Percentiles rank a stretch among this genome's conserved stretches.
phyloP scores from a whole-genome alignment of 2,888 invertebrate species.

The Synanthedon tipuliformis region DNA sequence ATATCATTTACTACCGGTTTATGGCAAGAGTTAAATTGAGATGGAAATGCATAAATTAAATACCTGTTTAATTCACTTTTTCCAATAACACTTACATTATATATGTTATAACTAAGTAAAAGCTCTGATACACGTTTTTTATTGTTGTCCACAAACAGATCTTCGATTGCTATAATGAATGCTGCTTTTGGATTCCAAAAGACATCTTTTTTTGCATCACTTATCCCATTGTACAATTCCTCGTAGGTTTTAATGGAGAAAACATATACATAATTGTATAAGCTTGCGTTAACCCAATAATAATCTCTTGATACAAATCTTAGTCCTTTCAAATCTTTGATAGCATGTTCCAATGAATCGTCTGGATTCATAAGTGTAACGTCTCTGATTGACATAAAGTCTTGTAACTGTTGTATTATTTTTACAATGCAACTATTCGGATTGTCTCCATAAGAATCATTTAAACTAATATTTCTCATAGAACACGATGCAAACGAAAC shows the following conservation, averaged over 20 bases:
- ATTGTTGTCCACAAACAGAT: neutral
- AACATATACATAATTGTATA: slow-evolving; percentile 12
- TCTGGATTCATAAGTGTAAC: neutral
- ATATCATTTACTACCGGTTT: slow-evolving; percentile 2
- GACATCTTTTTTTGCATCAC: slow-evolving; percentile 11
- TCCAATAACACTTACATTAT: neutral
- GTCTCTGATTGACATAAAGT: neutral
- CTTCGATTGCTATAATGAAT: slow-evolving; percentile 6
- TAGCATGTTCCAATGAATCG: neutral
- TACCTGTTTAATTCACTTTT: neutral
- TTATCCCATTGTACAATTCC: slow-evolving; percentile 15
- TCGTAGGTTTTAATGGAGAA: slow-evolving; percentile 13
- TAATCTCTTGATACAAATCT: neutral
- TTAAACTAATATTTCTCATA: neutral
- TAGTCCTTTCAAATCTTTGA: neutral
- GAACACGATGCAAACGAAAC: neutral
- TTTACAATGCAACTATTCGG: neutral
- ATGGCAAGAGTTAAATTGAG: slow-evolving; percentile 5
- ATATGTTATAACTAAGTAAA: neutral
- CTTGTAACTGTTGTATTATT: neutral
- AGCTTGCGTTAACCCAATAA: neutral
- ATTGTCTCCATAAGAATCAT: neutral
- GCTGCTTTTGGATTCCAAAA: slow-evolving; percentile 25
- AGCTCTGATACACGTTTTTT: neutral
- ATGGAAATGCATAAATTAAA: slow-evolving; percentile 9